Evolutionary conservation across 2,113 vertebrate genomes (phyloP).

Genomic region (Prunella himalayana): DNA sequence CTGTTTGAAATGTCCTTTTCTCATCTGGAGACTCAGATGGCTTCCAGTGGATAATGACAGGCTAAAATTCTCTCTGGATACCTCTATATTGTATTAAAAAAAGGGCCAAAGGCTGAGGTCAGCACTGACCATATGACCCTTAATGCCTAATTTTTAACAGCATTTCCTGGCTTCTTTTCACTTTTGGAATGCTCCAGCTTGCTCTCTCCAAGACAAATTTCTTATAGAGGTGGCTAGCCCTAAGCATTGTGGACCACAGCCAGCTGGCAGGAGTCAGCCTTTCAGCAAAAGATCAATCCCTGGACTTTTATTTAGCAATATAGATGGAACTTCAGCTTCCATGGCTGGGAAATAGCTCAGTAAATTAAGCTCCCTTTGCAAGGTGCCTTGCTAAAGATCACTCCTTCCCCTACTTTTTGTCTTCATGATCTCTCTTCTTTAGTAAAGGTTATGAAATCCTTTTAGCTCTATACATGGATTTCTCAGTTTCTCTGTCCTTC

Average conservation of each 20-base stretch:
- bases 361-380: neutral
- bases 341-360: neutral
- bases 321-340: neutral
- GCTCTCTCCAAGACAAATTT: constrained; percentile 33
- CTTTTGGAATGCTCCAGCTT: neutral
- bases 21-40: neutral
- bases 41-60: neutral
- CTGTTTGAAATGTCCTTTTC: neutral
- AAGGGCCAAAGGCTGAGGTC: neutral
- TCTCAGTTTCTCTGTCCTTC: neutral
- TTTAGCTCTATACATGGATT: neutral
- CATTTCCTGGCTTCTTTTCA: neutral
- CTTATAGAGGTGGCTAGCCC: neutral
- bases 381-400: neutral
- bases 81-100: neutral
- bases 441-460: neutral
- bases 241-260: neutral
- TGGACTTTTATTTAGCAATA: neutral
- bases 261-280: constrained; percentile 1
- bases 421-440: neutral
- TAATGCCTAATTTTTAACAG: constrained; percentile 4
- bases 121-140: neutral
- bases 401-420: neutral
- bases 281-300: constrained; percentile 15
- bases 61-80: neutral